A percentile compares a stretch with the other conserved stretches of the same genome.
These are phyloP conservation scores for Protaetia brevitarsis DNA, from an alignment of 1,140 invertebrate genomes.

Conservation along the genomic window DNA sequence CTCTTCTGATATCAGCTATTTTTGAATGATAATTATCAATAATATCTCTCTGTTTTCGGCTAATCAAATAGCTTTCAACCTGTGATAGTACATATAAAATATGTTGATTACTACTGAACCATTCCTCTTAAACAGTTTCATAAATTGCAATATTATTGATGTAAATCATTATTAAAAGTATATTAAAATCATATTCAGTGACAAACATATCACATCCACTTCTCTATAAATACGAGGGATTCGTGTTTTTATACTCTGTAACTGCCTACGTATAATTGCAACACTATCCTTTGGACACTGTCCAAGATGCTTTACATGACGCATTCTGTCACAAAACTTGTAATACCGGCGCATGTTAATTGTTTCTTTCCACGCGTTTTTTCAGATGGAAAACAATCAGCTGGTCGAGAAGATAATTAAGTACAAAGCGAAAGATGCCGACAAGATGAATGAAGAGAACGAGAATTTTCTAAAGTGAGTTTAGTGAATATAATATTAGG, in stretches of 20 bases:
- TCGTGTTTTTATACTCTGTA: neutral
- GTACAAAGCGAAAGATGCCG: conserved; percentile 90
- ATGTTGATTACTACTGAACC: too few relatives aligned
- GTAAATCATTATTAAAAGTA: too few relatives aligned
- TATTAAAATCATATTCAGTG: too few relatives aligned
- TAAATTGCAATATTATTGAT: too few relatives aligned
- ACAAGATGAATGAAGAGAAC: conserved; percentile 92
- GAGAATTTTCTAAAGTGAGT: conserved; percentile 84
- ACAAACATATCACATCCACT: neutral
- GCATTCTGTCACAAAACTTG: neutral
- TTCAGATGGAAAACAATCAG: conserved; percentile 85
- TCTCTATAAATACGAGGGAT: neutral
- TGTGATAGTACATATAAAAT: too few relatives aligned
- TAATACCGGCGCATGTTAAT: neutral
- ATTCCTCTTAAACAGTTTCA: too few relatives aligned
- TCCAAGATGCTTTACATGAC: conserved; percentile 10
- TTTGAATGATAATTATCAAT: too few relatives aligned
- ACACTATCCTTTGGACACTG: neutral
- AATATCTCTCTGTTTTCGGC: too few relatives aligned
- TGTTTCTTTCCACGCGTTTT: conserved; percentile 9
- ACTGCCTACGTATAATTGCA: neutral
- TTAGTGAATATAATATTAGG: neutral
- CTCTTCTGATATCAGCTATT: too few relatives aligned
- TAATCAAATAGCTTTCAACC: too few relatives aligned
- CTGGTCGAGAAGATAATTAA: conserved; percentile 84